A percentile compares a stretch with the other conserved stretches of the same genome.
These are phyloP conservation scores for Toxotes jaculatrix DNA, from an alignment of 2,113 vertebrate genomes.

Conservation along the genomic window DNA sequence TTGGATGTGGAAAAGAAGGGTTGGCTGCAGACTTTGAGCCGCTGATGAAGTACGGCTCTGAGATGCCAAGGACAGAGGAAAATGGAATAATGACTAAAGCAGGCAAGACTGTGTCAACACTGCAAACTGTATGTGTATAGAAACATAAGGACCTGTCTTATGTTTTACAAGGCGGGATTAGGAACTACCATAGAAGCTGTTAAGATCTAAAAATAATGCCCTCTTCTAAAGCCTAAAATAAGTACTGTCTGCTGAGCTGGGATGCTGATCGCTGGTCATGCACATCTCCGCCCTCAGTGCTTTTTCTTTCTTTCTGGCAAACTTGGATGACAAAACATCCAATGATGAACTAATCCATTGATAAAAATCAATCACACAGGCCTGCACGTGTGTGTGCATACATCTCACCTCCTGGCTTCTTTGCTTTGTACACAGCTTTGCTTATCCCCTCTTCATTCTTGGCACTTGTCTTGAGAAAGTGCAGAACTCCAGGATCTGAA, in stretches of 20 bases:
- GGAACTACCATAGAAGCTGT: conserved; percentile 49
- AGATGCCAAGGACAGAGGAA: conserved; percentile 66
- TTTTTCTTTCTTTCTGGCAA: conserved; percentile 26
- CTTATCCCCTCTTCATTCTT: conserved; percentile 81
- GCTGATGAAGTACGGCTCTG: conserved; percentile 62
- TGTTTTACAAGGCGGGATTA: conserved; percentile 65
- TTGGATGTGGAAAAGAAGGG: conserved; percentile 69
- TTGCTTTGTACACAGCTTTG: conserved; percentile 77
- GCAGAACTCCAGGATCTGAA: conserved; percentile 80
- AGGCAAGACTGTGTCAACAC: conserved; percentile 66
- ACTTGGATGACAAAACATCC: conserved; percentile 29
- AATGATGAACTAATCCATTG: conserved; percentile 51
- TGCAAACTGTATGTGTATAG: conserved; percentile 39
- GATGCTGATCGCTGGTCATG: not conserved
- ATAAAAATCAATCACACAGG: conserved; percentile 40
- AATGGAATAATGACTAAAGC: conserved; percentile 81
- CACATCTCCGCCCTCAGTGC: not conserved
- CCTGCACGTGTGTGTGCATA: conserved; percentile 18
- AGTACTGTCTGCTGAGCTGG: conserved; percentile 25
- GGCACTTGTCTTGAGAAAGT: conserved; percentile 85
- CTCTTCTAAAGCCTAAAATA: conserved; percentile 49
- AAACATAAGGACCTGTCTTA: conserved; percentile 55
- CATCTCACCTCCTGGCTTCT: conserved; percentile 73
- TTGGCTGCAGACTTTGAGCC: conserved; percentile 59
- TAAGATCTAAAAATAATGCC: conserved; percentile 69